Base-by-base conservation (phyloP, 2,888 invertebrate genomes). In the Mystacides longicornis region DNA sequence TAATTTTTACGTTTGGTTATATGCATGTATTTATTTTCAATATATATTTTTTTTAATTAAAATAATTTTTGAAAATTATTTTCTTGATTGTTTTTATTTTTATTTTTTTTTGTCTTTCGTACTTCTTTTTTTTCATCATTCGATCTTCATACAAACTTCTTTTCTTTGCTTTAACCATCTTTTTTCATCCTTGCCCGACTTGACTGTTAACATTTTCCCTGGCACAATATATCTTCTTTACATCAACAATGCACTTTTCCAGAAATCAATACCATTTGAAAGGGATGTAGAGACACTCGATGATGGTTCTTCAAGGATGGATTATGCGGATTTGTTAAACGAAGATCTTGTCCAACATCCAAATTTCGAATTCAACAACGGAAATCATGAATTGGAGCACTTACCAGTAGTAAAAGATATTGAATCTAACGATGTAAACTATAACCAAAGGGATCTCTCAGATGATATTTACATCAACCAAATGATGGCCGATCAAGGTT, bases 401-500 rank as follows among this genome's bases (percentile, higher is more conserved):
- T 31, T 54, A 14, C 27, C 21, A 2, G 52, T 57, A 1, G 50
- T 59, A 4, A 33, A 23, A 37, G 60, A 60, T 23, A 50, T 60
- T 9, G 54, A 59, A 31, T 50, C 55, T 4, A 61, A 61, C 45
- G 53, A 57, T 31, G 54, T 61, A 1, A 49, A 60, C 46, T 20
- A 60, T 33, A 67, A 66, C 55, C 71, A 71, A 33, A 61, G 68
- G 31, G 71, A 72, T 66, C 64, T 73, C 52, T 70, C 70, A 51
- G 71, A 72, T 62, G 73, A 73, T 57, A 71, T 73, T 61, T 69
- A 67, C 9, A 66, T 73, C 31, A 73, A 73, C 59, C 66, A 71
- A 62, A 59, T 66, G 49, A 64, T 70, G 19, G 70, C 70, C 18
- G 66, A 68, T 31, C 64, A 68, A 58, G 63, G 67, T 42, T 69